A percentile compares a stretch with the other conserved stretches of the same genome.
These are phyloP conservation scores for Chaetogeoica ovagalla DNA, from an alignment of 2,888 invertebrate genomes.

Conservation along the genomic window DNA sequence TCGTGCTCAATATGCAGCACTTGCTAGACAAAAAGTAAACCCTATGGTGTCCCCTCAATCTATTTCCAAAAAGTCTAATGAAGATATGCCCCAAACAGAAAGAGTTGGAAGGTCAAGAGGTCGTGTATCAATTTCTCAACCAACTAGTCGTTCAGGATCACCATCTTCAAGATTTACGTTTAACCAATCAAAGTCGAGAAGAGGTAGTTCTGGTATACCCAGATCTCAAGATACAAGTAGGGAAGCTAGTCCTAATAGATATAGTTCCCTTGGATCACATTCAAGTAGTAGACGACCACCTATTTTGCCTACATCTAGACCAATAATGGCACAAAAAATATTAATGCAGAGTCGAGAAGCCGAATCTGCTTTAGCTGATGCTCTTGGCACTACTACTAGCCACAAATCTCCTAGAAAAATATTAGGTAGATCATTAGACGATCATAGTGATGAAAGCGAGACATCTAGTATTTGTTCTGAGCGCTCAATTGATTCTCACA, in stretches of 20 bases:
- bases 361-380: conserved; percentile 70
- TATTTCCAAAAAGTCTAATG: conserved; percentile 28
- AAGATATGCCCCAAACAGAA: conserved; percentile 37
- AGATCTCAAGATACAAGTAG: conserved; percentile 58
- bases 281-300: conserved; percentile 57
- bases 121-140: conserved; percentile 82
- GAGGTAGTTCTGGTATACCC: conserved; percentile 59
- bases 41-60: conserved; percentile 60
- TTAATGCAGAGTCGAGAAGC: conserved; percentile 86
- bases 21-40: conserved; percentile 75
- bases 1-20: conserved; percentile 78
- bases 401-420: conserved; percentile 53
- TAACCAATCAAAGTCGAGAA: conserved; percentile 64
- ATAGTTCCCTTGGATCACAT: conserved; percentile 49
- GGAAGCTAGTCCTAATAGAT: conserved; percentile 62
- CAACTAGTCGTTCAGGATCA: conserved; percentile 90
- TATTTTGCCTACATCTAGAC: conserved; percentile 61
- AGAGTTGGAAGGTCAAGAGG: conserved; percentile 63
- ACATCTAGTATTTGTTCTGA: conserved; percentile 96
- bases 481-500: conserved; percentile 79
- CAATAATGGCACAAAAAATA: conserved; percentile 78
- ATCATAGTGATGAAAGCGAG: conserved; percentile 79
- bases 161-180: conserved; percentile 79
- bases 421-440: conserved; percentile 62
- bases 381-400: conserved; percentile 62